These are phyloP conservation scores for Australoheros scitulus DNA, from an alignment of 2,113 vertebrate genomes.

Conservation along the genomic window DNA sequence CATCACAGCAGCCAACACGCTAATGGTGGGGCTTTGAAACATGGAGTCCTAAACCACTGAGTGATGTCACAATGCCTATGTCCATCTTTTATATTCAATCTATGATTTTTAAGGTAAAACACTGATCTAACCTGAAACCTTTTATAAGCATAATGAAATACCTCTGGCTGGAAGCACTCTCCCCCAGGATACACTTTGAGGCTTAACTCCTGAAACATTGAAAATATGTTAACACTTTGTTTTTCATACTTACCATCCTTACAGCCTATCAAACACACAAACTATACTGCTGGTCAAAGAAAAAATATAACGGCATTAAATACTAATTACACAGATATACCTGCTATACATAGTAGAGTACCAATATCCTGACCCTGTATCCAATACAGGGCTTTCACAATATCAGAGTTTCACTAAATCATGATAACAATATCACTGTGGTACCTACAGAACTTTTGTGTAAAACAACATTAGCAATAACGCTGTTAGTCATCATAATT, in stretches of 20 bases:
- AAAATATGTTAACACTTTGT: neutral
- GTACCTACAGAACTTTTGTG: too few species aligned
- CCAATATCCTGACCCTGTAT: too few species aligned
- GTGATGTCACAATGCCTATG: neutral
- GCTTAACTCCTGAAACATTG: constrained; percentile 64
- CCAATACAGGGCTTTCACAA: too few species aligned
- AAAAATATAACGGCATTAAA: too few species aligned
- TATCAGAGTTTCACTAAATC: too few species aligned
- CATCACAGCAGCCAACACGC: too few species aligned
- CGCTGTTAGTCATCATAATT: neutral
- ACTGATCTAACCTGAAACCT: neutral
- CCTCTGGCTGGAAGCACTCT: constrained; percentile 67
- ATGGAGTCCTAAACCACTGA: neutral
- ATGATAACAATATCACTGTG: neutral
- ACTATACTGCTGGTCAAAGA: too few species aligned
- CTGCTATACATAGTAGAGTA: too few species aligned
- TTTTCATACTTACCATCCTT: neutral
- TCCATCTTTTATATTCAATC: neutral
- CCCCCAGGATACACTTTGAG: constrained; percentile 68
- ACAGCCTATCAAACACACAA: fast-evolving
- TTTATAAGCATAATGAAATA: neutral
- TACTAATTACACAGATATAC: too few species aligned
- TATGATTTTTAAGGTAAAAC: neutral
- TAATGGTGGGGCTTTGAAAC: too few species aligned
- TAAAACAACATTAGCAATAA: too few species aligned